Base-by-base conservation (phyloP, 2,888 invertebrate species). In the Cepaea hortensis region DNA sequence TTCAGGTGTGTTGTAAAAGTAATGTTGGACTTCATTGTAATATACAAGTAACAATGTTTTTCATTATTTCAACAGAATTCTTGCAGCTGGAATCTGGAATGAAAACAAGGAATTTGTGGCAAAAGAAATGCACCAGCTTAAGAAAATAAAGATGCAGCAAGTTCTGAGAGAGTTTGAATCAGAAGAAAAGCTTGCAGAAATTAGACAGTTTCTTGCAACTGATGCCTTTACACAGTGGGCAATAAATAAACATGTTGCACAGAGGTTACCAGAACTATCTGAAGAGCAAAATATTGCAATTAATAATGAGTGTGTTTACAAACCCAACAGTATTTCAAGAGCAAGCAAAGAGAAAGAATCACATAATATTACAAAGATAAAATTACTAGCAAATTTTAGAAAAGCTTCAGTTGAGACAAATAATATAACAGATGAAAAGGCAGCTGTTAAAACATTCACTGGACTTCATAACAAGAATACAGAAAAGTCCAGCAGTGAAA, bases 51-150 rank as follows among this genome's bases (percentile, higher is more conserved):
- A 55, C 11, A 6, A 11, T 55, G 55, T 55, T 11, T 79, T 79
- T 23, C 3, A 3, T 62, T 79, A 62, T 77, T 75, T 20, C 88
- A 89, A n/a, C 90, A 94, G 94, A 89, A 92, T 94, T 23, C 90
- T 94, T 48, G 94, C 94, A 79, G 92, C 93, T 20, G 93, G 93
- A 87, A 91, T 93, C 89, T 94, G 94, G 94, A 93, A 94, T 88
- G 92, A 93, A 87, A 93, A 94, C 61, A 94, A 94, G 87, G 92
- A 93, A 82, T 90, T 90, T 85, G 91, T 94, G 46, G 93, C 93
- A 11, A 91, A 91, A 81, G 94, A 94, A 87, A 92, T 94, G 92
- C 89, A 89, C 5, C 92, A 93, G 84, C 89, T 94, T 77, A 90
- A 93, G 85, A 92, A 92, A 82, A 76, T 93, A 35, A 93, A 93